Percentiles rank a stretch among this genome's conserved stretches.
These are phyloP conservation scores for Ciconia maguari DNA, from an alignment of 2,113 vertebrate species.

Conservation along the genomic window DNA sequence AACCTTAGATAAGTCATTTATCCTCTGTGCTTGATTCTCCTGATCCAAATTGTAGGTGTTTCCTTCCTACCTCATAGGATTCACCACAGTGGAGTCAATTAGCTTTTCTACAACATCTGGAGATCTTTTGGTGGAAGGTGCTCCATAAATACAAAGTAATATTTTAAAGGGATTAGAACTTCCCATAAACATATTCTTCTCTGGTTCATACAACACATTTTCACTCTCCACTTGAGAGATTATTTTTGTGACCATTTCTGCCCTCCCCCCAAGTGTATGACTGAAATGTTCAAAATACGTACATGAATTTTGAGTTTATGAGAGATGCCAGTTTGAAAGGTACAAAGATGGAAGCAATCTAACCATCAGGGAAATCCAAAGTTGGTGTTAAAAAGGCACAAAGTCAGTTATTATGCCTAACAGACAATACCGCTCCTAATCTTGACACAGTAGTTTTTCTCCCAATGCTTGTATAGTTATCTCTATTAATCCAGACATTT, in stretches of 20 bases:
- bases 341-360: neutral
- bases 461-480: neutral
- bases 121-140: neutral
- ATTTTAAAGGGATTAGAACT: neutral
- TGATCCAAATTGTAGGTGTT: neutral
- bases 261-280: neutral
- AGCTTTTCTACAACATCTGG: neutral
- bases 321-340: neutral
- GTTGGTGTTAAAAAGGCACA: neutral
- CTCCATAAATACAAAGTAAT: neutral
- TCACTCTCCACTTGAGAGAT: neutral
- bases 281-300: neutral
- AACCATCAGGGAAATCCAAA: neutral
- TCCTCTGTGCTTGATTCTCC: neutral
- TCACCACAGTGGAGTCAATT: neutral
- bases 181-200: neutral
- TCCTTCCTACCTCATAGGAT: neutral
- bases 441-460: neutral
- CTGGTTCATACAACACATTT: accelerated
- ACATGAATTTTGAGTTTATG: neutral
- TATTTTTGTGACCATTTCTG: neutral
- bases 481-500: neutral
- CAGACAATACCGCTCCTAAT: neutral
- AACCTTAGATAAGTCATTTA: neutral
- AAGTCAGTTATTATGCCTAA: neutral